These are phyloP conservation scores for Poecilia velifera DNA, from an alignment of 2,797 vertebrate species.

Conservation along the genomic window DNA sequence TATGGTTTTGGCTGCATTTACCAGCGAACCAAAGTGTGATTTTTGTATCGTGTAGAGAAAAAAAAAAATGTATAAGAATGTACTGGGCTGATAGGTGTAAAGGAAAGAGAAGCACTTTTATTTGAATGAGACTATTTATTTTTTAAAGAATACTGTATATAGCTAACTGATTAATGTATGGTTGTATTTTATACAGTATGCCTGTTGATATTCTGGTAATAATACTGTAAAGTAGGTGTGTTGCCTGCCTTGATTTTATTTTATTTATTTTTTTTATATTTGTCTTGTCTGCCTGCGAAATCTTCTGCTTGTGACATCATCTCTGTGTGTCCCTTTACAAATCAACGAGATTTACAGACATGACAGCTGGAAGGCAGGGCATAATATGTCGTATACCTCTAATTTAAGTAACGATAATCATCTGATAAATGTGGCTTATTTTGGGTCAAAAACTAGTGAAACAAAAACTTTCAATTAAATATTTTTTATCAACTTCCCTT, in stretches of 20 bases:
- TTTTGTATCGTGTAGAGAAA: conserved; percentile 61
- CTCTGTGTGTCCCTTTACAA: conserved; percentile 57
- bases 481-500: conserved; percentile 69
- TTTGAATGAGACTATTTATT: conserved; percentile 78
- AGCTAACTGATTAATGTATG: conserved; percentile 64
- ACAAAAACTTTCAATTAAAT: conserved; percentile 70
- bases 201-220: conserved; percentile 74
- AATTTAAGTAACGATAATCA: conserved; percentile 67
- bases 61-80: conserved; percentile 63
- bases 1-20: conserved; percentile 56
- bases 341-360: conserved; percentile 51
- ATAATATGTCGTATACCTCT: conserved; percentile 49
- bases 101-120: conserved; percentile 71
- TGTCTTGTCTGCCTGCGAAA: conserved; percentile 67
- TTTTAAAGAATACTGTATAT: conserved; percentile 76
- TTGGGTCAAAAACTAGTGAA: conserved; percentile 50
- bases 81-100: conserved; percentile 63
- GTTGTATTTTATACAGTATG: conserved; percentile 79
- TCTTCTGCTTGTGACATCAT: conserved; percentile 80
- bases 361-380: conserved; percentile 10
- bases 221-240: conserved; percentile 72
- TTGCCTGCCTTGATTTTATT: conserved; percentile 57
- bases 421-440: conserved; percentile 76
- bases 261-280: conserved; percentile 53
- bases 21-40: conserved; percentile 82